These are phyloP conservation scores for Caenorhabditis briggsae DNA, from an alignment of 1,140 invertebrate genomes.

Conservation along the genomic window DNA sequence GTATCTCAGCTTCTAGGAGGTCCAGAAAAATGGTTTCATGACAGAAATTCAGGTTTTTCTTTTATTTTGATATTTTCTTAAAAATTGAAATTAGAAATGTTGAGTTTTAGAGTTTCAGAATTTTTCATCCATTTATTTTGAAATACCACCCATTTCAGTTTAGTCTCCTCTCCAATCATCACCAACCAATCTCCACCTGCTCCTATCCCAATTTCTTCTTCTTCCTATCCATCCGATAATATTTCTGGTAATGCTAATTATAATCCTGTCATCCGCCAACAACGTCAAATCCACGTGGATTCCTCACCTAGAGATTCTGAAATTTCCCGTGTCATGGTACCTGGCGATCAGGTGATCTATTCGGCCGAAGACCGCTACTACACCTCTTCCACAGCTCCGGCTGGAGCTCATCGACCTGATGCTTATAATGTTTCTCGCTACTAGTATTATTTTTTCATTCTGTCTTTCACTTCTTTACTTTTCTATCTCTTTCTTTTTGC, in stretches of 20 bases:
- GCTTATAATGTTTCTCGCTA: slow-evolving; percentile 22
- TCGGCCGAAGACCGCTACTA: slow-evolving; percentile 40
- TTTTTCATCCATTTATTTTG: no score
- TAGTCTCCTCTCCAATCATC: slow-evolving; percentile 48
- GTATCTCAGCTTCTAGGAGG: no score
- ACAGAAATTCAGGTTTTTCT: no score
- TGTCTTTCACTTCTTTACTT: slow-evolving; percentile 16
- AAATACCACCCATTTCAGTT: slow-evolving; percentile 4
- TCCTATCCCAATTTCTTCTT: neutral
- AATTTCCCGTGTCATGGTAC: slow-evolving; percentile 49
- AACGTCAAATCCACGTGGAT: slow-evolving; percentile 11
- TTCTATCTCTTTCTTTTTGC: neutral
- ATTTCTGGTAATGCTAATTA: slow-evolving; percentile 39
- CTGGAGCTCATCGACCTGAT: neutral
- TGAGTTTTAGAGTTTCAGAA: no score
- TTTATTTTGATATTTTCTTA: no score
- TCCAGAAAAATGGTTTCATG: no score
- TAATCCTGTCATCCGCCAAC: slow-evolving; percentile 2
- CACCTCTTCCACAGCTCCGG: slow-evolving; percentile 35
- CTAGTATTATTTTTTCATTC: slow-evolving; percentile 4
- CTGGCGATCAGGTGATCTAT: slow-evolving; percentile 48
- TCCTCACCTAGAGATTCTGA: slow-evolving; percentile 51
- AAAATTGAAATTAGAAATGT: no score
- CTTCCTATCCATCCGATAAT: slow-evolving; percentile 2
- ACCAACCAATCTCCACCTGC: neutral